Evolutionary conservation across 1,140 invertebrate species (phyloP).

Genomic region (Drosophila kurseongensis): DNA sequence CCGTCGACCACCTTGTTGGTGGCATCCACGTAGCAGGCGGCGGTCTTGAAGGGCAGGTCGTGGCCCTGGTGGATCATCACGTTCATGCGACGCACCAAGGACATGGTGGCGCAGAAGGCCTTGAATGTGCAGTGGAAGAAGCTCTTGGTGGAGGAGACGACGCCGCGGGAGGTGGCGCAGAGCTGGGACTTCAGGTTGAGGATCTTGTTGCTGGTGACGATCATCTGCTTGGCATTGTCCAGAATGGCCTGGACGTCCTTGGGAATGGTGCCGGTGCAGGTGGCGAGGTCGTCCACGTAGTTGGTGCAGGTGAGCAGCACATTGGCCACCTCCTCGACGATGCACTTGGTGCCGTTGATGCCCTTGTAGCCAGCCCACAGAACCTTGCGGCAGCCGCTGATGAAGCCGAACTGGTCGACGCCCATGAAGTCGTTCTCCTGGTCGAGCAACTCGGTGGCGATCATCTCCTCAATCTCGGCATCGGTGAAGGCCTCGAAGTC

Average conservation of each 20-base stretch:
- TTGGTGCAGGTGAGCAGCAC: slow-evolving; percentile 30
- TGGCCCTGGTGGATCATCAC: slow-evolving; percentile 24
- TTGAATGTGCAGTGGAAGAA: slow-evolving; percentile 14
- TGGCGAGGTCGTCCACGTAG: slow-evolving; percentile 38
- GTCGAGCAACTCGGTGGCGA: slow-evolving; percentile 6
- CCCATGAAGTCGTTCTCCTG: slow-evolving; percentile 41
- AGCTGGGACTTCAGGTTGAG: slow-evolving; percentile 28
- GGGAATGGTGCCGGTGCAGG: slow-evolving; percentile 44
- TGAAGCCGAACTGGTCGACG: slow-evolving; percentile 30
- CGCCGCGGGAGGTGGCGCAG: slow-evolving; percentile 17
- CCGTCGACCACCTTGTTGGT: slow-evolving; percentile 22
- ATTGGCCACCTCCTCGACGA: slow-evolving; percentile 37
- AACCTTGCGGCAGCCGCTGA: slow-evolving; percentile 3
- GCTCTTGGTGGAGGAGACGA: not conserved
- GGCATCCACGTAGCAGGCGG: slow-evolving; percentile 37
- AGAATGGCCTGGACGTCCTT: slow-evolving; percentile 51
- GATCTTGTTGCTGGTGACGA: slow-evolving; percentile 32
- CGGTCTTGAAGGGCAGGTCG: slow-evolving; percentile 39
- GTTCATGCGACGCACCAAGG: slow-evolving; percentile 31
- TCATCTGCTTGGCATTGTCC: slow-evolving; percentile 33
- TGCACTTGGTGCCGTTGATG: slow-evolving; percentile 58
- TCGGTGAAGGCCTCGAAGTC: slow-evolving; percentile 8
- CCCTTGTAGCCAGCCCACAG: slow-evolving; percentile 32
- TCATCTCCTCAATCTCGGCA: slow-evolving; percentile 11
- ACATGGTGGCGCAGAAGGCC: slow-evolving; percentile 12